A percentile compares a stretch with the other conserved stretches of the same genome.
phyloP scores from a whole-genome alignment of 2,888 invertebrate species.

The Meloe dianella region DNA sequence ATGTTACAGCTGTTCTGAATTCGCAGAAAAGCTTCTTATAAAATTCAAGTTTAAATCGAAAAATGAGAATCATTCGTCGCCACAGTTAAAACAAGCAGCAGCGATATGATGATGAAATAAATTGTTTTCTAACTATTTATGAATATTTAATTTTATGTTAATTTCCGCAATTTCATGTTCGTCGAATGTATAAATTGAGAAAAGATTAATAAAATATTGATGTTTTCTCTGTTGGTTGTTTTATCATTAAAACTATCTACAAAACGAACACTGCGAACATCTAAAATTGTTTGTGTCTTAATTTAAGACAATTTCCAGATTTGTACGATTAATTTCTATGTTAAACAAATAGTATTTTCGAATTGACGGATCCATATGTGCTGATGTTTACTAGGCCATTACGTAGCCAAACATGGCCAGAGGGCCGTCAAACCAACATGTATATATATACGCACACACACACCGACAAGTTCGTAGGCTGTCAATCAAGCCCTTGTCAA shows the following conservation, averaged over 20 bases:
- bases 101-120: too few relatives aligned
- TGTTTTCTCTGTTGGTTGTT: too few relatives aligned
- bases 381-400: constrained; percentile 56
- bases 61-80: too few relatives aligned
- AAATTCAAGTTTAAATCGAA: background rate
- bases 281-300: background rate
- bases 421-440: constrained; percentile 48
- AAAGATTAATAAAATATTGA: too few relatives aligned
- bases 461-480: constrained; percentile 34
- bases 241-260: too few relatives aligned
- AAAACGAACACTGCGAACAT: too few relatives aligned
- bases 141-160: too few relatives aligned
- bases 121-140: too few relatives aligned
- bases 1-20: background rate
- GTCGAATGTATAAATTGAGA: too few relatives aligned
- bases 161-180: too few relatives aligned
- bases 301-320: constrained; percentile 15
- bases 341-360: constrained; percentile 37
- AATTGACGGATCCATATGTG: constrained; percentile 44
- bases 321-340: constrained; percentile 24
- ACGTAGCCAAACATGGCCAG: constrained; percentile 54
- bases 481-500: constrained; percentile 52
- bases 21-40: constrained; percentile 5
- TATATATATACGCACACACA: constrained; percentile 22
- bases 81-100: too few relatives aligned